Evolutionary conservation across 1,140 invertebrate genomes (phyloP), one percentile per base, ranked within the genome.

Genomic region (Papilio machaon): DNA sequence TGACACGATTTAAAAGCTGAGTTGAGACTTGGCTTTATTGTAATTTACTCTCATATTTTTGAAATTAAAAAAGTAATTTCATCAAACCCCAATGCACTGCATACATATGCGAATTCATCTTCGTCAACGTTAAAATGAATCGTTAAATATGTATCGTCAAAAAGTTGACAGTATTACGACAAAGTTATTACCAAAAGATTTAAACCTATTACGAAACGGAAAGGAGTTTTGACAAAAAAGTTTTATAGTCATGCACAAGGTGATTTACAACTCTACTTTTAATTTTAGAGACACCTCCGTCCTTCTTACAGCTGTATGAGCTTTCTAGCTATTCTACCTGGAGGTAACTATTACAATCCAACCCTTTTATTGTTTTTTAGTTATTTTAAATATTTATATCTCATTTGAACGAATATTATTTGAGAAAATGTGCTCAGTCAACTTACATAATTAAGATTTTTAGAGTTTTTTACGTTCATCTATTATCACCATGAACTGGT

Each of bases 191-290:
- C 76, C 35, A 38, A 78, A 78, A 35, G 76, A 78, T 13, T 78
- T 60, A 60, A 78, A 78, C 76, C 76, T 38, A 78, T 78, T 78
- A 78, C 76, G 15, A 58, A 60, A 78, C 76, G 76, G 76, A 78
- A 78, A 78, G 76, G 76, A 54, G 30, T 78, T 78, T 35, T 58
- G 35, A 78, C 76, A 78, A 78, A 78, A 70, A 78, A 78, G 76
- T 78, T 78, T 77, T 78, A 78, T 78, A 78, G 76, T 64, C 43
- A 79, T 79, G 77, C 35, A 64, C n/a, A 15, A n/a, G 76, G 43
- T 78, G 76, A 78, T 78, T 78, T 78, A 78, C 76, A 23, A 43
- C 75, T 77, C 52, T 43, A 19, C 30, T 77, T 52, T 15, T 58
- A 77, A 77, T 77, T 77, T 77, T 30, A 77, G 52, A 54, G 76